phyloP scores from a whole-genome alignment of 2,888 invertebrate species.

The Rotaria magnacalcarata region DNA sequence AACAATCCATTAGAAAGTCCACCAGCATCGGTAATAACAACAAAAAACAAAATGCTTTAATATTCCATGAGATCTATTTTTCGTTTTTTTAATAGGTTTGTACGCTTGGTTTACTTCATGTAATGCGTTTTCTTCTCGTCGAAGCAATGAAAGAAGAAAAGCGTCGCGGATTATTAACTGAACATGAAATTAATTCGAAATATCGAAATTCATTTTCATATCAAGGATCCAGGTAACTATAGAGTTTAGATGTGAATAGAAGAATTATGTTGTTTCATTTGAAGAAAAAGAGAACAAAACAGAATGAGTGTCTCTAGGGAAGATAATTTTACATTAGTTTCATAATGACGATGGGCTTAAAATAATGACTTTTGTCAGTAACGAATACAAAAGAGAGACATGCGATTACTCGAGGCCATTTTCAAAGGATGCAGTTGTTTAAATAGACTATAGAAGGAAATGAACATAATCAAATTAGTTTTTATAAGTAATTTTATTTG shows the following conservation, averaged over 20 bases:
- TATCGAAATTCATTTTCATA: conserved; percentile 39
- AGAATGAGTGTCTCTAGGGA: too few species aligned
- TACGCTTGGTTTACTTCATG: conserved; percentile 83
- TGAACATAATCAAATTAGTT: too few species aligned
- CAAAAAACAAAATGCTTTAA: neutral
- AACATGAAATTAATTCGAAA: conserved; percentile 49
- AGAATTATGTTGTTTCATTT: neutral
- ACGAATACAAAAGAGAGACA: too few species aligned
- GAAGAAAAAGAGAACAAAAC: neutral
- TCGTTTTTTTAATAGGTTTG: conserved; percentile 67
- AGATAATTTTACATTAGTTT: too few species aligned
- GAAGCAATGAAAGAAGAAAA: conserved; percentile 72
- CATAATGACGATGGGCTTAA: too few species aligned
- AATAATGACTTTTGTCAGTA: too few species aligned
- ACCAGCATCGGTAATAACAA: conserved; percentile 77
- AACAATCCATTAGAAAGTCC: conserved; percentile 86
- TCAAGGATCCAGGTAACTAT: neutral
- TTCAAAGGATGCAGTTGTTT: too few species aligned
- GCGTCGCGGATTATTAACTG: conserved; percentile 54
- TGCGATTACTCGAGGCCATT: too few species aligned
- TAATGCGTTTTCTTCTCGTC: conserved; percentile 86
- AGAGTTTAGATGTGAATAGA: too few species aligned
- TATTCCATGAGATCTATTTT: neutral
- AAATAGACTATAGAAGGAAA: too few species aligned
- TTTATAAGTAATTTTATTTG: too few species aligned